phyloP scores from a whole-genome alignment of 2,797 vertebrate species.

The Aplochiton taeniatus region DNA sequence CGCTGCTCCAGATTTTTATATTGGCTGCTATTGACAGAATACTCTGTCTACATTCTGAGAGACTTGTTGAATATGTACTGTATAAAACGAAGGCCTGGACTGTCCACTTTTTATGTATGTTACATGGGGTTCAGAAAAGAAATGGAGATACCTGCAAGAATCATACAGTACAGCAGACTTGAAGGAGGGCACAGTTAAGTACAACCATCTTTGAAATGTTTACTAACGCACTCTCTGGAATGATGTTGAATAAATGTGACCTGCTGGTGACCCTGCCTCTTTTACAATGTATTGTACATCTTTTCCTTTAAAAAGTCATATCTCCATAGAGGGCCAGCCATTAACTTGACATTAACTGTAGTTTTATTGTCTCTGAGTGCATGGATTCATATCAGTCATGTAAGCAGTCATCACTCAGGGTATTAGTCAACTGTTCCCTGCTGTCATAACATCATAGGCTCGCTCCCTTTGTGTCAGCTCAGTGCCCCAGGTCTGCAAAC shows the following conservation, averaged over 20 bases:
- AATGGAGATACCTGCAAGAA: no score
- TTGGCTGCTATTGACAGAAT: constrained; percentile 61
- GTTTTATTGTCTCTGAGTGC: constrained; percentile 69
- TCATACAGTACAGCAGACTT: neutral
- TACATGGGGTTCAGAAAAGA: no score
- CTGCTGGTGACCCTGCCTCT: constrained; percentile 58
- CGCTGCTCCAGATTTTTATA: constrained; percentile 68
- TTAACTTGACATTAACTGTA: constrained; percentile 71
- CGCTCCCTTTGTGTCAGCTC: constrained; percentile 54
- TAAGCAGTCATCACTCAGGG: constrained; percentile 57
- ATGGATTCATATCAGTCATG: constrained; percentile 74
- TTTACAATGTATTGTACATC: constrained; percentile 72
- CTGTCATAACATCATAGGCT: constrained; percentile 70
- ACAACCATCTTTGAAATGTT: constrained; percentile 32
- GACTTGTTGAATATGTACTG: neutral
- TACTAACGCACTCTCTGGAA: constrained; percentile 54
- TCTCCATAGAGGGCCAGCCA: constrained; percentile 49
- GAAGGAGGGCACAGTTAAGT: constrained; percentile 1
- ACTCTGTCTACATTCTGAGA: constrained; percentile 38
- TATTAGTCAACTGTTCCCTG: constrained; percentile 55
- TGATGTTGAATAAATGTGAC: constrained; percentile 56
- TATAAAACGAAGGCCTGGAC: no score
- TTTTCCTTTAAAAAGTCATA: constrained; percentile 68
- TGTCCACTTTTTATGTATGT: no score
- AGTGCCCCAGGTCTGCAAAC: constrained; percentile 54